Evolutionary conservation across 2,797 vertebrate genomes (phyloP).

Genomic region (Pseudotriccus pelzelni): DNA sequence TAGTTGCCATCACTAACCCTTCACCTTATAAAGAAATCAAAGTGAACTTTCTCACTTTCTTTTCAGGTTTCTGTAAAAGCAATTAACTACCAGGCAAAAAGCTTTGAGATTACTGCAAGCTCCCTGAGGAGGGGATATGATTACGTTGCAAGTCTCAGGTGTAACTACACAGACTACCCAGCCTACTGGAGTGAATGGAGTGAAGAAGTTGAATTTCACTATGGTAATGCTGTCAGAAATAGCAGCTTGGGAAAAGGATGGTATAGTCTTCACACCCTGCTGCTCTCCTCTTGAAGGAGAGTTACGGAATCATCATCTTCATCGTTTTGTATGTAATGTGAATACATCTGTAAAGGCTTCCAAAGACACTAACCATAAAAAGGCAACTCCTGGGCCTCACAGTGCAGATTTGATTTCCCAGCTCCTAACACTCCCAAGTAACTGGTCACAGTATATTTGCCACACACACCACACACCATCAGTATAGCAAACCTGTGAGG

Average conservation of each 20-base stretch:
- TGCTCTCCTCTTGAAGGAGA: neutral
- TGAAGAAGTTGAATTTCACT: slow-evolving; percentile 23
- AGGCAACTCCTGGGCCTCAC: neutral
- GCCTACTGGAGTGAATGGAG: slow-evolving; percentile 78
- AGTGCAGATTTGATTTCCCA: neutral
- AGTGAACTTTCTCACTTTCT: neutral
- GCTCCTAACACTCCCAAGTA: neutral
- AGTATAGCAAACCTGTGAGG: accelerated
- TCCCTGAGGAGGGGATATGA: slow-evolving; percentile 12
- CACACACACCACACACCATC: accelerated
- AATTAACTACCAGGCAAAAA: slow-evolving; percentile 34
- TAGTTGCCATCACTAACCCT: neutral
- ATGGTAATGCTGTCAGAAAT: slow-evolving; percentile 40
- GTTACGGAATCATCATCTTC: neutral
- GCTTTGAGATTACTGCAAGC: slow-evolving; percentile 35
- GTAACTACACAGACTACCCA: neutral
- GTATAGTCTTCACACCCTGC: neutral
- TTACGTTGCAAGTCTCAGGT: slow-evolving; percentile 46
- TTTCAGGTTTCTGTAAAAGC: slow-evolving; percentile 33
- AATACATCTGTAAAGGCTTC: neutral
- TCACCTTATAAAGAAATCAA: neutral
- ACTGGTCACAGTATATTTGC: neutral
- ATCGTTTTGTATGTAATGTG: neutral
- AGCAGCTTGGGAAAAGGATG: neutral
- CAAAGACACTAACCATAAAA: neutral